Conservation (phyloP, 1,140 invertebrate genomes). For the Zaprionus ghesquierei region DNA sequence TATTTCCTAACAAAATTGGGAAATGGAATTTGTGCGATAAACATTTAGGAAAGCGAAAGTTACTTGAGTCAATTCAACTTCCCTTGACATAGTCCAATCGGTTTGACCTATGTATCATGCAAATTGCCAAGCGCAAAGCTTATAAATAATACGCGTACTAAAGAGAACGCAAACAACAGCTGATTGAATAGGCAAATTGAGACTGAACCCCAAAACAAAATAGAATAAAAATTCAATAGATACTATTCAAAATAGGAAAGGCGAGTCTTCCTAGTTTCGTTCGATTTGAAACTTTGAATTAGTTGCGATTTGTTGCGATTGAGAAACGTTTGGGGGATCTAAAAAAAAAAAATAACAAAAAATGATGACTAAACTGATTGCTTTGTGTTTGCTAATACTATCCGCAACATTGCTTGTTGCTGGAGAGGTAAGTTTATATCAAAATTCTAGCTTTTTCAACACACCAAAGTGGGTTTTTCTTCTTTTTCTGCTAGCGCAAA, state of each 20-base stretch:
- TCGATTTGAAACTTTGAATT: not conserved
- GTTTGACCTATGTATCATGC: constrained; percentile 11
- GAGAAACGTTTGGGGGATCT: not conserved
- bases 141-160: constrained; percentile 7
- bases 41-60: not conserved
- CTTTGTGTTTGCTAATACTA: not conserved
- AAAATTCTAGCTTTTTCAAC: too few relatives aligned
- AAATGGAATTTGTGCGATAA: not conserved
- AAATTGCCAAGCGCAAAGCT: not conserved
- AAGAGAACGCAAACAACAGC: not conserved
- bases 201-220: constrained; percentile 1
- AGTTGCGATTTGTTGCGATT: constrained; percentile 17
- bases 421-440: not conserved
- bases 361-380: not conserved
- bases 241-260: not conserved
- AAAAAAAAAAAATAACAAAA: not conserved
- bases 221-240: not conserved
- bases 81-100: not conserved
- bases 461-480: not conserved
- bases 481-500: not conserved
- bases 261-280: not conserved
- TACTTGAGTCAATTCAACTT: not conserved
- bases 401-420: not conserved
- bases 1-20: not conserved
- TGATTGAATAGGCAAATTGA: constrained; percentile 18